Evolutionary conservation across 2,797 vertebrate species (phyloP).

Genomic region (Bradypus variegatus): DNA sequence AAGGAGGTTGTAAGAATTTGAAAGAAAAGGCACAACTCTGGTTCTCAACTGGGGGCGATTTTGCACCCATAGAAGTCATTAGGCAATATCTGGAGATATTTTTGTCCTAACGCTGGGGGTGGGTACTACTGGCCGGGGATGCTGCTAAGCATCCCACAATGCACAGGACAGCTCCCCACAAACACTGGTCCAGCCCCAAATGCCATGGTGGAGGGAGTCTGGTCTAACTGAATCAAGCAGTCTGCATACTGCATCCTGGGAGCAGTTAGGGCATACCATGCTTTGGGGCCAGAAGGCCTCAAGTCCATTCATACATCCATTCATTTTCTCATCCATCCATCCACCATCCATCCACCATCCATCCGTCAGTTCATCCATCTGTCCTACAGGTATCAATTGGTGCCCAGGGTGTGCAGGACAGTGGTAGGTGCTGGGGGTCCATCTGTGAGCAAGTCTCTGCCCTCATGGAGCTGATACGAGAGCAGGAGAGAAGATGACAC

Average conservation of each 20-base stretch:
- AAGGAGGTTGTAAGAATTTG: not conserved
- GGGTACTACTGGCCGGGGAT: not conserved
- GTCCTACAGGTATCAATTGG: not conserved
- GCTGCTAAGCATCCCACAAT: fast-evolving
- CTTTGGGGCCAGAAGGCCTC: not conserved
- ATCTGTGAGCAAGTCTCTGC: not conserved
- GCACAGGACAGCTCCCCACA: not conserved
- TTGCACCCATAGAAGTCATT: no score
- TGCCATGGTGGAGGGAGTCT: not conserved
- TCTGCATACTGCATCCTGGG: not conserved
- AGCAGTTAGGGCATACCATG: not conserved
- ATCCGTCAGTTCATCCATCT: not conserved
- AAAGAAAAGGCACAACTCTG: not conserved
- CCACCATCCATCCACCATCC: not conserved
- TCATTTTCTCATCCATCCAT: no score
- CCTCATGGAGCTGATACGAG: not conserved
- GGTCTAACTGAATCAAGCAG: no score
- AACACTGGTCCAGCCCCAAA: no score
- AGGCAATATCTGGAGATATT: not conserved
- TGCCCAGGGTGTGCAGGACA: not conserved
- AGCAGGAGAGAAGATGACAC: not conserved
- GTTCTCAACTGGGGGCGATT: not conserved
- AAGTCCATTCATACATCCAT: not conserved
- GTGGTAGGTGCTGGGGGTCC: not conserved
- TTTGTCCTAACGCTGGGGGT: not conserved